phyloP scores from a whole-genome alignment of 2,888 invertebrate species.

The Abrostola tripartita region DNA sequence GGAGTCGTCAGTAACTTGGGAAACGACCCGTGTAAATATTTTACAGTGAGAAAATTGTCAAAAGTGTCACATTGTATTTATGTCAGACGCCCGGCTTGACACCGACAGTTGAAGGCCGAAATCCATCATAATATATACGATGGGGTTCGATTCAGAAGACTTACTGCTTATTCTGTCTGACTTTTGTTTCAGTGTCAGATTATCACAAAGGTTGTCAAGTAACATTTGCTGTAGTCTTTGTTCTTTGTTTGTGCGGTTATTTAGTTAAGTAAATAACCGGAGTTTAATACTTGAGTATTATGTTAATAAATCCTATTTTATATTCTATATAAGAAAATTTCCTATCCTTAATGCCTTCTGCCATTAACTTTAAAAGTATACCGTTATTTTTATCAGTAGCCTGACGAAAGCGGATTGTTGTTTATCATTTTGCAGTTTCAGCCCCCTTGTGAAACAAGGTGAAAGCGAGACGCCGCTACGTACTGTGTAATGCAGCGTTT shows the following conservation, averaged over 20 bases:
- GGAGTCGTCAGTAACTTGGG: background rate
- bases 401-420: too few species aligned
- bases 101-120: slow-evolving; percentile 15
- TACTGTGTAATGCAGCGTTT: too few species aligned
- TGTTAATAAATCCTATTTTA: background rate
- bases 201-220: slow-evolving; percentile 54
- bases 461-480: too few species aligned
- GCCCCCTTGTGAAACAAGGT: too few species aligned
- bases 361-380: too few species aligned
- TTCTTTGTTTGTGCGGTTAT: background rate
- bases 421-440: too few species aligned
- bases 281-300: background rate
- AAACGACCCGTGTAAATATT: slow-evolving; percentile 11
- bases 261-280: background rate
- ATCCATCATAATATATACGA: slow-evolving; percentile 53
- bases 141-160: slow-evolving; percentile 23
- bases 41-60: slow-evolving; percentile 27
- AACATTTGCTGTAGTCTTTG: slow-evolving; percentile 29
- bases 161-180: slow-evolving; percentile 40
- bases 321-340: too few species aligned
- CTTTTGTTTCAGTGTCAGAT: slow-evolving; percentile 45
- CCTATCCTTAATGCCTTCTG: too few species aligned
- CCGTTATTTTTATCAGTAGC: too few species aligned
- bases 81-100: slow-evolving; percentile 3
- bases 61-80: slow-evolving; percentile 36